A percentile compares a stretch with the other conserved stretches of the same genome.
Evolutionary conservation across 53 echinoderm and acorn worm species (phyloP).

Genomic region (Stichopus horrens): DNA sequence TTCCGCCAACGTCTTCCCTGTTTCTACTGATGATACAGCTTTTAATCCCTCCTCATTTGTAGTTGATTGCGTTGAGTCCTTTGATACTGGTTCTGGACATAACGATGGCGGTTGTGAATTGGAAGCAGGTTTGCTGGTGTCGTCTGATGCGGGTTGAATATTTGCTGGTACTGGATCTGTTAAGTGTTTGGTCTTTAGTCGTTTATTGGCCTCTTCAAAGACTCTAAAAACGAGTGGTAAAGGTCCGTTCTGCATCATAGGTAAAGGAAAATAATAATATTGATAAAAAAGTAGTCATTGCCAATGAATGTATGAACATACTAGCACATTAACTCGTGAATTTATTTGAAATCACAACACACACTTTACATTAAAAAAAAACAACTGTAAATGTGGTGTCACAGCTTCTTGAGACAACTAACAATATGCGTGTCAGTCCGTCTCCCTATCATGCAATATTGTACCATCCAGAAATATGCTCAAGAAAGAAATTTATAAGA

Average conservation of each 20-base stretch:
- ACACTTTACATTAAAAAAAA: no score
- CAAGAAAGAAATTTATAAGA: no score
- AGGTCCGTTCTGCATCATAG: constrained; percentile 65
- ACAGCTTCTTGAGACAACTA: no score
- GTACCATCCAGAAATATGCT: no score
- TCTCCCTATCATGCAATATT: no score
- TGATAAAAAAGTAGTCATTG: no score
- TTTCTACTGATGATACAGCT: not conserved
- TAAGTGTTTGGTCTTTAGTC: not conserved
- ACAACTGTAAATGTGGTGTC: no score
- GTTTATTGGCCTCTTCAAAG: constrained; percentile 60
- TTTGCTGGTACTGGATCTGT: not conserved
- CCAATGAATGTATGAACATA: no score
- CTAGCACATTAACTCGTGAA: no score
- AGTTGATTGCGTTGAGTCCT: not conserved
- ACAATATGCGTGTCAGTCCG: no score
- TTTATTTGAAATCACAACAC: no score
- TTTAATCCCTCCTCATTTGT: not conserved
- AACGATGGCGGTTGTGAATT: not conserved
- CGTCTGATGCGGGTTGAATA: not conserved
- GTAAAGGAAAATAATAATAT: no score
- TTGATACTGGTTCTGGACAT: not conserved
- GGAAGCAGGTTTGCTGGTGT: not conserved
- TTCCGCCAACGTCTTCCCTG: not conserved
- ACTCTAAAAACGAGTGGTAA: constrained; percentile 82